These are phyloP conservation scores for Drosophila borborema DNA, from an alignment of 2,888 invertebrate genomes.

Conservation along the genomic window DNA sequence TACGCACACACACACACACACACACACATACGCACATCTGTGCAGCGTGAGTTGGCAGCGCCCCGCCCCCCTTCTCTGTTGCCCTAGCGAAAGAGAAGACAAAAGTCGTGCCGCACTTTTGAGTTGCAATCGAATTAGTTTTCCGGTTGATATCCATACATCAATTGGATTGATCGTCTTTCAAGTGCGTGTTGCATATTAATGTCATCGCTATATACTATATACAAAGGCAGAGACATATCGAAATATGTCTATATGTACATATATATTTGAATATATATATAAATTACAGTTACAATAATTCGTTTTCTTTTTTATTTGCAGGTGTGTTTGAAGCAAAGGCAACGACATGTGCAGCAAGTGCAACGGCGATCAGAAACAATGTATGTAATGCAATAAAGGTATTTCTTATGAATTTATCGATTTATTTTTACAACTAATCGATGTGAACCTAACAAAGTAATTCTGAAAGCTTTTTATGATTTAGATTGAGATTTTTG, in stretches of 20 bases:
- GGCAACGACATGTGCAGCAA: constrained; percentile 35
- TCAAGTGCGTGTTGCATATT: constrained; percentile 63
- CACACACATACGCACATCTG: neutral
- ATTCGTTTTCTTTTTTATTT: constrained; percentile 29
- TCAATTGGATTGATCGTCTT: constrained; percentile 71
- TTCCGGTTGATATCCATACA: constrained; percentile 60
- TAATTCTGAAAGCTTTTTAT: too few relatives aligned
- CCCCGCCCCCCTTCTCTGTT: neutral
- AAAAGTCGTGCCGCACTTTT: constrained; percentile 16
- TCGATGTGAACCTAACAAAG: too few relatives aligned
- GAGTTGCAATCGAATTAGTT: constrained; percentile 51
- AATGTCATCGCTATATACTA: constrained; percentile 32
- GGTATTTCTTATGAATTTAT: neutral
- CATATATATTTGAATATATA: neutral
- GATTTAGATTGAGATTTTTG: too few relatives aligned
- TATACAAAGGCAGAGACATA: neutral
- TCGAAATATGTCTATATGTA: neutral
- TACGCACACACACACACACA: neutral
- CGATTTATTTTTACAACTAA: neutral
- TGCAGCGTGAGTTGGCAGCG: neutral
- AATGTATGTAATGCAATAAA: constrained; percentile 24
- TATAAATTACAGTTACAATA: constrained; percentile 21
- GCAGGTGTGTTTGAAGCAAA: constrained; percentile 29
- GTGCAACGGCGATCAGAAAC: constrained; percentile 32
- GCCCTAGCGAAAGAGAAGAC: constrained; percentile 14